Conservation (phyloP, 2,888 invertebrate genomes). For the Antheraea assamensis region DNA sequence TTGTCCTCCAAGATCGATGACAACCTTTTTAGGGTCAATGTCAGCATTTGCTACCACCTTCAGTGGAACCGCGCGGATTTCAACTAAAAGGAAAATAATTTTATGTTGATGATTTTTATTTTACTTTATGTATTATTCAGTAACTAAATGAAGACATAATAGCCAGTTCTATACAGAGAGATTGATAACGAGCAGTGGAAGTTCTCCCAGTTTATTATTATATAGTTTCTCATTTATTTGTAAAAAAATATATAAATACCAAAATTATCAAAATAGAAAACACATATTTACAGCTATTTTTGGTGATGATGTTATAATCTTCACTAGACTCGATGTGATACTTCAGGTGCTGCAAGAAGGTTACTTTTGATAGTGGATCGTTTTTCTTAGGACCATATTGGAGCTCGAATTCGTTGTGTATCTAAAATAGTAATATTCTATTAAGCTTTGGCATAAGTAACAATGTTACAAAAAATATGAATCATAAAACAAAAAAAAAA, state of each 20-base stretch:
- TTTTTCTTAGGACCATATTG: conserved; percentile 83
- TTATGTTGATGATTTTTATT: not conserved
- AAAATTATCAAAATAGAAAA: not conserved
- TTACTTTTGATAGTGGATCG: conserved; percentile 80
- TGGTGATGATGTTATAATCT: conserved; percentile 75
- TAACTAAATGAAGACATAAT: not conserved
- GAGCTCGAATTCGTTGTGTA: conserved; percentile 78
- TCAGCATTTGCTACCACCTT: conserved; percentile 81
- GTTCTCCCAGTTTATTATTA: too few species aligned
- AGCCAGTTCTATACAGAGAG: not conserved
- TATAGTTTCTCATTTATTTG: not conserved
- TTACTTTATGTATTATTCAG: not conserved
- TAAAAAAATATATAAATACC: not conserved
- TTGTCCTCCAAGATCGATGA: conserved; percentile 79
- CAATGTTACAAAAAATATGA: not conserved
- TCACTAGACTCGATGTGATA: conserved; percentile 56
- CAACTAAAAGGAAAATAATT: conserved; percentile 54
- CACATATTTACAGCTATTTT: conserved; percentile 70
- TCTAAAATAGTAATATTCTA: conserved; percentile 37
- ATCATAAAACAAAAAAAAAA: not conserved
- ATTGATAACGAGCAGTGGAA: not conserved
- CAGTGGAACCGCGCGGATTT: conserved; percentile 78
- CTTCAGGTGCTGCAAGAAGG: conserved; percentile 70
- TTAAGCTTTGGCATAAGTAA: not conserved
- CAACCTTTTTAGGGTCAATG: conserved; percentile 79